A percentile compares a stretch with the other conserved stretches of the same genome.
Evolutionary conservation across 2,797 vertebrate species (phyloP).

Genomic region (Parauchenoglanis ngamensis): DNA sequence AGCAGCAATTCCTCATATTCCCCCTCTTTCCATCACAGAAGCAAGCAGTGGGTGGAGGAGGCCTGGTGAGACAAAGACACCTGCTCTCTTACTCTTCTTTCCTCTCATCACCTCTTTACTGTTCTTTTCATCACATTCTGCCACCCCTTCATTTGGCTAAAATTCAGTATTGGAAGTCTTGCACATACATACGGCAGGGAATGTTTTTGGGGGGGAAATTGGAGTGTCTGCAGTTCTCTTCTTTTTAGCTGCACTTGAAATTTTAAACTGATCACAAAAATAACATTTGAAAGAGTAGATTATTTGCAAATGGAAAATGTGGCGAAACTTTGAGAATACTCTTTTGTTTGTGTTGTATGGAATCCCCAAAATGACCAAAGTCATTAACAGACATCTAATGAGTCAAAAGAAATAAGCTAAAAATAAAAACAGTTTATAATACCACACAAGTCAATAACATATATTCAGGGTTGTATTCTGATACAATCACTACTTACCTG

Average conservation of each 20-base stretch:
- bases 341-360: not conserved
- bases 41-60: slow-evolving; percentile 87
- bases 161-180: not conserved
- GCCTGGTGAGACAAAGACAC: slow-evolving; percentile 91
- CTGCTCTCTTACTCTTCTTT: not conserved
- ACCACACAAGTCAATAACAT: not conserved
- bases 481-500: no score
- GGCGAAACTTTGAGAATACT: not conserved
- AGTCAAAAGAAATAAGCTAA: not conserved
- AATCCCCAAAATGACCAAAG: not conserved
- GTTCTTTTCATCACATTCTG: not conserved
- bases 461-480: no score
- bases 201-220: not conserved
- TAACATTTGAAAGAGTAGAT: not conserved
- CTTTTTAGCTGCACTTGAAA: not conserved
- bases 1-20: slow-evolving; percentile 80
- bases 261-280: not conserved
- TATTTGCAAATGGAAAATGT: not conserved
- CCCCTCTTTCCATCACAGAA: slow-evolving; percentile 93
- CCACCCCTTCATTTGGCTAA: not conserved
- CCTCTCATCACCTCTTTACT: slow-evolving; percentile 14
- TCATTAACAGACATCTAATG: not conserved
- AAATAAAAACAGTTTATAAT: not conserved
- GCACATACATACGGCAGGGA: not conserved
- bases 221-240: not conserved